Base-by-base conservation (phyloP, 2,113 vertebrate species). In the Tenebrosternarchus preto region DNA sequence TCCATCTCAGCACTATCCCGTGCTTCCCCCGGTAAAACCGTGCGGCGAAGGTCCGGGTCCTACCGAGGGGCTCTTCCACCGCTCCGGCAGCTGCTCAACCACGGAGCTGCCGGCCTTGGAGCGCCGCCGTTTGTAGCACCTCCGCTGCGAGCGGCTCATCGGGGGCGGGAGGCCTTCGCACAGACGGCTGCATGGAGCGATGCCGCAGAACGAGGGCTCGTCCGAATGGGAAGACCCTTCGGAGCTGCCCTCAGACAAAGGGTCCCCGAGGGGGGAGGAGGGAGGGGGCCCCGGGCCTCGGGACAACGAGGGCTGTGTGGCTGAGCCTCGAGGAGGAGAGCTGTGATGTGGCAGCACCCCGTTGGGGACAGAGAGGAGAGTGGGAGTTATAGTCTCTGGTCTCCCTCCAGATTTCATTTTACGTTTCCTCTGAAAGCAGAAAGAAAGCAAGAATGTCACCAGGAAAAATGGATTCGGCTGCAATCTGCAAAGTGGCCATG, bases 141-240 rank as follows among this genome's bases (percentile, higher is more conserved):
- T 94, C 90, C 94, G 97, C 86, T 97, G 96, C 63, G 94, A 94
- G 76, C 93, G 95, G 88, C 90, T 92, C 90, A 93, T 95, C 75
- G 95, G 92, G 78, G 92, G 93, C 12, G 92, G 87, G 79, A 95
- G 93, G 63, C 93, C 91, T 0, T 97, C 96, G 86, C 96, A 97
- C 89, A 98, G 90, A 67, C 93, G 93, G 0, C 92, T 91, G 87
- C 97, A 98, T 0, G 95, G 90, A 76, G 95, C 91, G 88, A 99
- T 95, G 88, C 97, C 97, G 63, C 97, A 99, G 82, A 98, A 98
- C 57, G 96, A 97, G 56, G 95, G 95, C 84, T 99, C 97, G 20
- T 99, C 97, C 0, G 97, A 98, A 71, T 97, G 95, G 0, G 96
- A 98, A 0, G 97, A 99, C 0, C 93, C 96, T 87, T 98, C 96